Conservation (phyloP, 2,113 vertebrate genomes). For the Solea senegalensis region DNA sequence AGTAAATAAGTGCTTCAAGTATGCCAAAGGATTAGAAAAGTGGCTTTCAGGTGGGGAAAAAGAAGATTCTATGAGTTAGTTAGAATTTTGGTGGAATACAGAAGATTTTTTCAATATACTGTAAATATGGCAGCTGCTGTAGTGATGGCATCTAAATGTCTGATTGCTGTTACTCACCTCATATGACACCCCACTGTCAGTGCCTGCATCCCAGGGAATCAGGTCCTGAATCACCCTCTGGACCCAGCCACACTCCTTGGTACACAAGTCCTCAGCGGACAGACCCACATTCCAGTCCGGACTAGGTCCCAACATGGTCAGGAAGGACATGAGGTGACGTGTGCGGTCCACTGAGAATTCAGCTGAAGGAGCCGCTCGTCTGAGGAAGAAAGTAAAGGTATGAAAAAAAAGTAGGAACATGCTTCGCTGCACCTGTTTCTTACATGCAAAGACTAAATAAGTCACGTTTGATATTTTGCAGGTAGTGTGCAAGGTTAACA, state of each 20-base stretch:
- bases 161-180: conserved; percentile 82
- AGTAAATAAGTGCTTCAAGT: too few relatives aligned
- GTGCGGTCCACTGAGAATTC: conserved; percentile 97
- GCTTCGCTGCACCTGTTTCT: too few relatives aligned
- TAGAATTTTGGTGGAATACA: too few relatives aligned
- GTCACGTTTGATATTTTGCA: too few relatives aligned
- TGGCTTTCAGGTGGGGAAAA: too few relatives aligned
- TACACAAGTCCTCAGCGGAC: conserved; percentile 95
- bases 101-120: too few relatives aligned
- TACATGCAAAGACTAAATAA: too few relatives aligned
- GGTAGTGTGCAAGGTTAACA: too few relatives aligned
- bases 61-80: too few relatives aligned
- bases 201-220: conserved; percentile 98
- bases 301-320: conserved; percentile 97
- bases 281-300: conserved; percentile 98
- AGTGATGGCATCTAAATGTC: not conserved
- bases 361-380: conserved; percentile 95
- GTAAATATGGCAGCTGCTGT: too few relatives aligned
- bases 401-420: too few relatives aligned
- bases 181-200: conserved; percentile 93
- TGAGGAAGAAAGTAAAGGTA: conserved; percentile 62
- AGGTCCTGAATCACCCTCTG: conserved; percentile 94
- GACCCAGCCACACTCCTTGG: conserved; percentile 97
- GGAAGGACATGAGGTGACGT: conserved; percentile 97
- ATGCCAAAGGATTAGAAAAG: too few relatives aligned